Evolutionary conservation across 2,888 invertebrate species (phyloP), one percentile per base, ranked within the genome.

Genomic region (Stenodema calcarata): DNA sequence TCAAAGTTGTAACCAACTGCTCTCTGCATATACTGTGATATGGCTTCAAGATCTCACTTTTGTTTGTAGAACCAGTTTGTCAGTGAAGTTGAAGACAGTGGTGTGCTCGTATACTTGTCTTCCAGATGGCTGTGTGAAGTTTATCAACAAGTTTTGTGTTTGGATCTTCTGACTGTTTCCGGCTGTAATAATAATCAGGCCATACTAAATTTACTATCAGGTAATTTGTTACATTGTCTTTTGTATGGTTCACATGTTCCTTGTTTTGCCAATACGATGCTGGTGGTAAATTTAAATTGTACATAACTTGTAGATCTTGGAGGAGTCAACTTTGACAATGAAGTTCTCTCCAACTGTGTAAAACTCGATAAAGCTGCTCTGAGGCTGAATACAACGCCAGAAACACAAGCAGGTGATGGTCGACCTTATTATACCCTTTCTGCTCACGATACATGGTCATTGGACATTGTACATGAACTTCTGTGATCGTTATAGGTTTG

Each of bases 121-220:
- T 96, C 97, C 0, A 95, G 96, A 0, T 99, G 98, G 98, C 93
- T 99, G 1, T 94, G 96, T 47, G 98, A 98, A 90, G 92, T 99
- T 9, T 99, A 98, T 90, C 97, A 97, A 90, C 96, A 95, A 90
- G 94, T 98, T 0, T 92, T 97, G 4, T 94, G 95, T 0, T 93
- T 93, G 86, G 95, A 95, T 89, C 91, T 96, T 12, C 91, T 97
- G 9, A 88, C 86, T 1, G 54, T 69, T 7, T 44, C 88, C 41
- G 88, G 87, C 7, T 87, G 87, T 62, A 47, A 69, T 23, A 78
- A 47, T 9, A 94, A 94, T 90, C 93, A 93, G 88, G 95, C 96
- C 0, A 92, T 96, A 4, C 93, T 95, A 47, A 95, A 95, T 91
- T 92, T 96, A 70, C 91, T 96, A 18, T 95, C 95, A 91, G 96